Evolutionary conservation across 2,797 vertebrate genomes (phyloP).

Genomic region (Prunella strophiata): DNA sequence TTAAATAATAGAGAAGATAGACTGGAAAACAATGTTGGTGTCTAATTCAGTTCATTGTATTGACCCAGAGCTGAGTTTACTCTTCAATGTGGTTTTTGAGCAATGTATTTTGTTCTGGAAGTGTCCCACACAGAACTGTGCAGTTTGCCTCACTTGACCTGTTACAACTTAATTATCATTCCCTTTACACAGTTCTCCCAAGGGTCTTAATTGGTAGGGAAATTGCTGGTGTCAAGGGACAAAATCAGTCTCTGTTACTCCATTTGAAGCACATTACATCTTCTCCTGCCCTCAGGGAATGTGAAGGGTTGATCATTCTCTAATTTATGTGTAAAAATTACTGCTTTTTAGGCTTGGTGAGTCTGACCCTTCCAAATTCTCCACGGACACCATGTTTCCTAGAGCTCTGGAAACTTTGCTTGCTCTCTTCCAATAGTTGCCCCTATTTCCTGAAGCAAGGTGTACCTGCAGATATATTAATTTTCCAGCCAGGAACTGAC

Average conservation of each 20-base stretch:
- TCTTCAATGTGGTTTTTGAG: neutral
- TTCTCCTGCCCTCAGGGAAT: neutral
- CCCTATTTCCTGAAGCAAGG: neutral
- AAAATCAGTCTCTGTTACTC: neutral
- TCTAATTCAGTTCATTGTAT: neutral
- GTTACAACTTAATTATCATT: neutral
- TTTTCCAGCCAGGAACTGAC: neutral
- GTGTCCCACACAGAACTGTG: neutral
- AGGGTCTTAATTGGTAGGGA: neutral
- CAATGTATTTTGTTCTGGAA: neutral
- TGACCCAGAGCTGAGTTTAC: neutral
- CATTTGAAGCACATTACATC: neutral
- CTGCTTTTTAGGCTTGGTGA: neutral
- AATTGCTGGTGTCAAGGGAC: neutral
- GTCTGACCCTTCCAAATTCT: neutral
- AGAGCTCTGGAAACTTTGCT: neutral
- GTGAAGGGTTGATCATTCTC: neutral
- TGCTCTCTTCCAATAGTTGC: neutral
- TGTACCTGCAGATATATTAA: neutral
- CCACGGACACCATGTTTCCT: neutral
- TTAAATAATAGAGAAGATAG: neutral
- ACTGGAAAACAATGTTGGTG: neutral
- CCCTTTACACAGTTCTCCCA: neutral
- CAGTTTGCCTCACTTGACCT: neutral
- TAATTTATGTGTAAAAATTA: neutral